phyloP scores from a whole-genome alignment of 2,113 vertebrate species.

The Rhinolophus ferrumequinum region DNA sequence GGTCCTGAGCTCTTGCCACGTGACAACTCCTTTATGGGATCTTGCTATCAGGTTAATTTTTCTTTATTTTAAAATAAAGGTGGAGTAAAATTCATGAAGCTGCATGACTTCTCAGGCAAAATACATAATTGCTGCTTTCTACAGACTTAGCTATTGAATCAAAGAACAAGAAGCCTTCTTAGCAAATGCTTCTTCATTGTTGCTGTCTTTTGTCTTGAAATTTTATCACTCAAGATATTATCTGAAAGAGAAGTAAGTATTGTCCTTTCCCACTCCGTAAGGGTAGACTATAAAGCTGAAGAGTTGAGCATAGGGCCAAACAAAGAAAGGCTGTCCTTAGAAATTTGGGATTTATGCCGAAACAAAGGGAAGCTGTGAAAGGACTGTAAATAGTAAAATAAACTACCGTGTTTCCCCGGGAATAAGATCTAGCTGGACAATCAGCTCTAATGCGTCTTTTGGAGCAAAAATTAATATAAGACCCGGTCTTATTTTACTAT shows the following conservation, averaged over 20 bases:
- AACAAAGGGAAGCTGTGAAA: not conserved
- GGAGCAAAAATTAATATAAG: too few relatives aligned
- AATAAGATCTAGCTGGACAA: too few relatives aligned
- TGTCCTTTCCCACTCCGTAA: not conserved
- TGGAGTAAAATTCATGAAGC: not conserved
- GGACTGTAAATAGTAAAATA: not conserved
- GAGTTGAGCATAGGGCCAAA: not conserved
- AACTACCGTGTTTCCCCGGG: not conserved
- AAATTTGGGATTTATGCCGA: not conserved
- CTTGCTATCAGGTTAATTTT: not conserved
- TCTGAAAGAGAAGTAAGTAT: not conserved
- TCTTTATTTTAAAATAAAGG: constrained; percentile 12
- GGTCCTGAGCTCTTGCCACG: not conserved
- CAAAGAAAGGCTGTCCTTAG: not conserved
- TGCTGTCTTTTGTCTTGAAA: not conserved
- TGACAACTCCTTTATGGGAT: not conserved
- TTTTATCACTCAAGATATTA: not conserved
- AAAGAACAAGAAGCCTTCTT: not conserved
- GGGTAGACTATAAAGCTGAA: not conserved
- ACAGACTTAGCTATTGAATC: not conserved
- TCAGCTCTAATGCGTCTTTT: too few relatives aligned
- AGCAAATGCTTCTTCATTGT: not conserved
- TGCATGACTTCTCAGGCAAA: not conserved
- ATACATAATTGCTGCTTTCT: not conserved
- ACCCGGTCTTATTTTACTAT: too few relatives aligned